Base-by-base conservation (phyloP, 2,113 vertebrate species). In the Leptobrachium leishanense region DNA sequence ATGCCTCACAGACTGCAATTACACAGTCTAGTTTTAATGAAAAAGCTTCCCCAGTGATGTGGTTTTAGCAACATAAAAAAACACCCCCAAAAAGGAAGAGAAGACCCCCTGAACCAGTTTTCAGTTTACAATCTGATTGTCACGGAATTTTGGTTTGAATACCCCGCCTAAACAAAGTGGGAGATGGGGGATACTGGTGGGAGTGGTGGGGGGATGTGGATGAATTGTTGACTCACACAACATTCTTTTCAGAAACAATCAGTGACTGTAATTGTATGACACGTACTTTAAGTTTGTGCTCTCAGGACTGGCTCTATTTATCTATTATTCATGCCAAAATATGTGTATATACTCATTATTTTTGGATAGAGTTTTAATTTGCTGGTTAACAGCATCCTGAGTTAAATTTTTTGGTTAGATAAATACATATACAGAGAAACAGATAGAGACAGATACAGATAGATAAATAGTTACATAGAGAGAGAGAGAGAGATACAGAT, bases 21-120 rank as follows among this genome's bases (percentile, higher is more conserved):
- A 75, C 43, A 40, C 4, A 44, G 57, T 75, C 73, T 50, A 2
- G 40, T 43, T 74, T 13, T 75, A 50, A 50, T 64, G 20, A 65
- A 64, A 59, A 63, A 43, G 62, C 13, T 8, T 44, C 46, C 65
- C 46, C 65, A 65, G n/a, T 50, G 11, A 65, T 46, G 72, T 46
- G 62, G 39, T 65, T 64, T 31, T 50, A 50, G 46, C 73, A 59
- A 64, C 63, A 50, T 65, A 62, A 75, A 75, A 75, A 50, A 20
- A 46, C 43, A 39, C 40, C 15, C 40, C 39, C 9, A 42, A 44
- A 59, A 20, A 63, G 40, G 59, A 41, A 62, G 8, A 12, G 15
- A 62, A 62, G 50, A 46, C 7, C 31, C 73, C 43, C 15, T 41
- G 46, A 74, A 75, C 64, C 59, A 65, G 65, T 40, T 75, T 57